These are phyloP conservation scores for Ameiurus melas DNA, from an alignment of 2,113 vertebrate genomes.

Conservation along the genomic window DNA sequence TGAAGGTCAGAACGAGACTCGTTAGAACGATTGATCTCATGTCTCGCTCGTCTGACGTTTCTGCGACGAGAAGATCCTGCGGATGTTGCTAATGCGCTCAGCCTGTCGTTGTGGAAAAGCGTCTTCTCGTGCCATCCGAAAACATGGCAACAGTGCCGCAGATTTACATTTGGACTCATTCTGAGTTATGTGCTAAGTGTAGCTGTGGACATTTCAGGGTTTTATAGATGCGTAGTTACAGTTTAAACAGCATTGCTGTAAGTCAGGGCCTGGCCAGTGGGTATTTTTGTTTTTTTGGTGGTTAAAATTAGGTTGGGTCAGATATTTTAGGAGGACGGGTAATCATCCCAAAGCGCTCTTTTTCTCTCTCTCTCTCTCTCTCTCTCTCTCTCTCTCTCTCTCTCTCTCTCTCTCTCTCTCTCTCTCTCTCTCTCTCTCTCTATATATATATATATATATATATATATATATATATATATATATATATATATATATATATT, in stretches of 20 bases:
- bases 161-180: neutral
- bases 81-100: neutral
- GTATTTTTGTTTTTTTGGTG: neutral
- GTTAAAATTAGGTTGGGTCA: slow-evolving; percentile 9
- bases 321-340: neutral
- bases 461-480: too few relatives aligned
- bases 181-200: neutral
- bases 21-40: neutral
- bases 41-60: neutral
- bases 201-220: neutral
- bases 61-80: neutral
- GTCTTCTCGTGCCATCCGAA: neutral
- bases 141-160: neutral
- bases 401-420: too few relatives aligned
- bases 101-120: neutral
- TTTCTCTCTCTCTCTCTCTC: too few relatives aligned
- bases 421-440: too few relatives aligned
- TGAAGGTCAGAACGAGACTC: neutral
- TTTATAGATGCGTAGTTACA: neutral
- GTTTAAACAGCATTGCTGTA: neutral
- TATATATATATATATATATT: too few relatives aligned
- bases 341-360: neutral
- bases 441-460: too few relatives aligned
- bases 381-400: too few relatives aligned
- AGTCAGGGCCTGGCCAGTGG: neutral